Base-by-base conservation (phyloP, 2,888 invertebrate genomes). In the Pseudococcus jackbeardsleyi region DNA sequence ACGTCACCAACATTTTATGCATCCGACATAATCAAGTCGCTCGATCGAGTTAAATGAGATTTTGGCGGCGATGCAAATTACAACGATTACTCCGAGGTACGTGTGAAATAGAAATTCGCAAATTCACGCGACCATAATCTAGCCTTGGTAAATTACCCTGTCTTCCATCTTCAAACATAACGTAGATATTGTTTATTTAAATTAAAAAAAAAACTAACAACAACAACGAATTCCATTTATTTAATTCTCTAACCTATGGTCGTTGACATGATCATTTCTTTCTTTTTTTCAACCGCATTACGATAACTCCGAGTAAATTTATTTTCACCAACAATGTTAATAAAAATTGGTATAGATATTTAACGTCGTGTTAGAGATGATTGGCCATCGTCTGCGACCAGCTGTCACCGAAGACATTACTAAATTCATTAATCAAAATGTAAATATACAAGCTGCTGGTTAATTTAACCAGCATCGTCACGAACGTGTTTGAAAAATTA, bases 331-430 rank as follows among this genome's bases (percentile, higher is more conserved):
- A 64, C 64, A 64, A 22, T 64, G 64, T 64, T 72, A 17, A 33
- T 72, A 17, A 33, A 72, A 72, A 72, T 33, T 72, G 26, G 3
- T 7, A 33, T 33, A 72, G 72, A 72, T 72, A 33, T 33, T 72
- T 72, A 17, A 72, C 33, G 68, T 12, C 15, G 68, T 17, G 72
- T 17, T 72, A 26, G 72, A 26, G 72, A 26, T 72, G 33, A 72
- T 33, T 19, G 72, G 72, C 17, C 72, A 72, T 33, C 64, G 12
- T 64, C 22, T 64, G 64, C 22, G 17, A 19, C 79, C 42, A 82
- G 19, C 79, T 82, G 79, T 82, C 79, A 46, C 79, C 79, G 15
- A 12, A 19, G 33, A 33, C 46, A 82, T 82, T 82, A 82, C 19
- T 17, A 11, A 19, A 82, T 46, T 82, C 79, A 46, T 82, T 82